Evolutionary conservation across 2,797 vertebrate species (phyloP).

Genomic region (Xyrichtys novacula): DNA sequence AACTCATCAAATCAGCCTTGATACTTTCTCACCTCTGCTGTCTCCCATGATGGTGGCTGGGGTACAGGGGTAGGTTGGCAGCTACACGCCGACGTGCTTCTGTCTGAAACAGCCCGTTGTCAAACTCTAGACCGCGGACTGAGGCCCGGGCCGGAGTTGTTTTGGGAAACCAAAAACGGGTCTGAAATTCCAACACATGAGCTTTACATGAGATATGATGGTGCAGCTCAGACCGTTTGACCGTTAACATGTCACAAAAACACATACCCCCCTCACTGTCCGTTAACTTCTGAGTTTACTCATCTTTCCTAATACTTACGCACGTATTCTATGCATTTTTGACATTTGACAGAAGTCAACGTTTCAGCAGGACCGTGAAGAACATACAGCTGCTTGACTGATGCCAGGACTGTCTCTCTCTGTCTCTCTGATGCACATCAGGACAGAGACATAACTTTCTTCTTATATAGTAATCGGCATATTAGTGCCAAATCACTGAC

Average conservation of each 20-base stretch:
- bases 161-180: conserved; percentile 78
- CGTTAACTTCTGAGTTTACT: rapidly evolving
- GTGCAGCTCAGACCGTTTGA: background rate
- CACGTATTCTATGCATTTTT: conserved; percentile 9
- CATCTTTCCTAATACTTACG: background rate
- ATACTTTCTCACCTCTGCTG: conserved; percentile 83
- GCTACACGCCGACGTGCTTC: conserved; percentile 53
- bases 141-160: conserved; percentile 83
- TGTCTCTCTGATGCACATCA: background rate
- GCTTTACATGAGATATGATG: conserved; percentile 18
- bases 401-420: conserved; percentile 14
- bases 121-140: conserved; percentile 87
- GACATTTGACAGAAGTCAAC: conserved; percentile 32
- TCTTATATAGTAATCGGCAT: background rate
- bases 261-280: too few relatives aligned
- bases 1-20: background rate
- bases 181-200: conserved; percentile 76
- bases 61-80: conserved; percentile 35
- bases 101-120: conserved; percentile 55
- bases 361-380: conserved; percentile 22
- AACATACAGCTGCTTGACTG: conserved; percentile 40
- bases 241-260: too few relatives aligned
- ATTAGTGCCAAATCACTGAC: background rate
- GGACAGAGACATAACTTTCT: rapidly evolving
- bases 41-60: conserved; percentile 82